Evolutionary conservation across 2,797 vertebrate genomes (phyloP).

Genomic region (Chaunax sp.): DNA sequence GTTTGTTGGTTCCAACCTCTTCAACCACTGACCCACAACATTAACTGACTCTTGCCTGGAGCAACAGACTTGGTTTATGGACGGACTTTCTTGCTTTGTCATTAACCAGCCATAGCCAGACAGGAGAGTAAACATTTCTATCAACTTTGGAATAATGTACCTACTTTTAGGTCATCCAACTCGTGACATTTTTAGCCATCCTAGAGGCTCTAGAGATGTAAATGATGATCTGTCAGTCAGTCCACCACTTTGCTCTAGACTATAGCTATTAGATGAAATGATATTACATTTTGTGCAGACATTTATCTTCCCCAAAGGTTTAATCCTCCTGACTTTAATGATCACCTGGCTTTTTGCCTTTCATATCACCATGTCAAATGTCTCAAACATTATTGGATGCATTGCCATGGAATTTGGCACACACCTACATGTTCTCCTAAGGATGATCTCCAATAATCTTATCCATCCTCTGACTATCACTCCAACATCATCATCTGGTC

Average conservation of each 20-base stretch:
- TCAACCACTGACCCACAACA: constrained; percentile 39
- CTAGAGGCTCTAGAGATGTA: too few relatives aligned
- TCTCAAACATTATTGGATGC: too few relatives aligned
- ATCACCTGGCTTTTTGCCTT: too few relatives aligned
- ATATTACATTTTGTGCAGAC: not conserved
- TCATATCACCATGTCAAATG: too few relatives aligned
- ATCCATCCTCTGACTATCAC: too few relatives aligned
- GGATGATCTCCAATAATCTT: not conserved
- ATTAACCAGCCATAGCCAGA: not conserved
- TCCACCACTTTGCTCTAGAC: not conserved
- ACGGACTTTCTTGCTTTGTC: constrained; percentile 7
- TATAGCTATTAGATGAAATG: not conserved
- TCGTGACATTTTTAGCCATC: not conserved
- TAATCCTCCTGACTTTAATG: not conserved
- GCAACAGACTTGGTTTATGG: constrained; percentile 19
- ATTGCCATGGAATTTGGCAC: too few relatives aligned
- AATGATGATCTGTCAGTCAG: too few relatives aligned
- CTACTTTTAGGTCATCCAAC: not conserved
- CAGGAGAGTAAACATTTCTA: not conserved
- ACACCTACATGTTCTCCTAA: too few relatives aligned
- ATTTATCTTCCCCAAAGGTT: not conserved
- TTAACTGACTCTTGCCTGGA: constrained; percentile 19
- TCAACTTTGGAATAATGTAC: not conserved
- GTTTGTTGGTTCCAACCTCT: constrained; percentile 35
- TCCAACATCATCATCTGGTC: too few relatives aligned